A percentile compares a stretch with the other conserved stretches of the same genome.
Conservation (phyloP, 2,113 vertebrate species). For the Cichladusa arquata region DNA sequence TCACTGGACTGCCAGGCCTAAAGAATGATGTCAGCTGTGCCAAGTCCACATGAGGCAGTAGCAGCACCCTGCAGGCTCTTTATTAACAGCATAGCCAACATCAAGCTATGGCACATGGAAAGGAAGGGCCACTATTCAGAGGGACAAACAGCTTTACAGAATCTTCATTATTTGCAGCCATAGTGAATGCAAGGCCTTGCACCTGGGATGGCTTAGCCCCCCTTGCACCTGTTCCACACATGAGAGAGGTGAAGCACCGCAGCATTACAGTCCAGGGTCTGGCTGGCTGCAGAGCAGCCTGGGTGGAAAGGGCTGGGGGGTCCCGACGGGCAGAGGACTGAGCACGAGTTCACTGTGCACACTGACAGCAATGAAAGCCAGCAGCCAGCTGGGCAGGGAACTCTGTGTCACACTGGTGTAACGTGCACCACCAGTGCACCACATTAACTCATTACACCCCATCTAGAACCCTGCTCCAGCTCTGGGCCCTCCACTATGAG, state of each 20-base stretch:
- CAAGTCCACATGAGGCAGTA: background rate
- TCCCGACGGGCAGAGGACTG: background rate
- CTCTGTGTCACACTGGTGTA: background rate
- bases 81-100: background rate
- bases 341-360: accelerated
- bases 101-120: background rate
- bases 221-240: background rate
- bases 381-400: background rate
- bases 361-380: background rate
- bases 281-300: background rate
- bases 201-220: background rate
- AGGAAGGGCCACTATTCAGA: background rate
- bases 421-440: background rate
- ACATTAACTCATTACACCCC: background rate
- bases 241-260: background rate
- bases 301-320: background rate
- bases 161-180: background rate
- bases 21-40: background rate
- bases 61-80: background rate
- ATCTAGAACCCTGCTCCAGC: background rate
- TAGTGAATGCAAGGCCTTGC: background rate
- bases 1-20: background rate
- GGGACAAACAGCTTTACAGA: background rate
- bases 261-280: background rate
- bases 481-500: background rate